Conservation (phyloP, 2,797 vertebrate species). For the Fratercula arctica region DNA sequence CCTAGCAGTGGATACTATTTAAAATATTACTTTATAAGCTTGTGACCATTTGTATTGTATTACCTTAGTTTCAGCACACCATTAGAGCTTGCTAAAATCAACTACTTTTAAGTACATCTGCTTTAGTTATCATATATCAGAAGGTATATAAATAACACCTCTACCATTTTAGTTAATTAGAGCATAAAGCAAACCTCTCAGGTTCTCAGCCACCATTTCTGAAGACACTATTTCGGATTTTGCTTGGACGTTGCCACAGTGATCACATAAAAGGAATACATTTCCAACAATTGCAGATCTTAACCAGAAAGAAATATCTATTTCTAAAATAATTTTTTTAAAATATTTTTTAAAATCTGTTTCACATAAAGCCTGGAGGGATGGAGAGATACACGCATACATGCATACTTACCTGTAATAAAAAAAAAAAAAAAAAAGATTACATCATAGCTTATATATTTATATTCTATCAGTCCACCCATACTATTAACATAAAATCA, state of each 20-base stretch:
- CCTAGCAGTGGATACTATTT: not conserved
- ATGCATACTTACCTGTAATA: not conserved
- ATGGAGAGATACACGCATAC: not conserved
- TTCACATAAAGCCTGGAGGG: not conserved
- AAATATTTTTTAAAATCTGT: not conserved
- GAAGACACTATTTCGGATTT: not conserved
- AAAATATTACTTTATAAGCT: not conserved
- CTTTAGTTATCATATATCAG: not conserved
- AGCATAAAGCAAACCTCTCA: not conserved
- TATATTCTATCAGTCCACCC: not conserved
- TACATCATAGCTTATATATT: not conserved
- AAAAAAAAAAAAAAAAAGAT: not conserved
- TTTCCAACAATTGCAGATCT: not conserved
- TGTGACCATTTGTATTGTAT: not conserved
- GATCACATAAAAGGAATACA: not conserved
- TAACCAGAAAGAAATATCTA: not conserved
- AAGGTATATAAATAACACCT: not conserved
- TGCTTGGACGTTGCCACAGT: not conserved
- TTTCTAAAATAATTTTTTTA: not conserved
- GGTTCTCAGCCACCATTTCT: not conserved
- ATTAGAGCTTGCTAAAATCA: not conserved
- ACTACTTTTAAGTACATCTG: not conserved
- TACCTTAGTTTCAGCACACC: not conserved
- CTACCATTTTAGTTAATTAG: not conserved
- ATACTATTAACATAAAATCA: slow-evolving; percentile 24